Percentiles rank a stretch among this genome's conserved stretches.
Evolutionary conservation across 2,113 vertebrate genomes (phyloP).

Genomic region (Podilymbus podiceps): DNA sequence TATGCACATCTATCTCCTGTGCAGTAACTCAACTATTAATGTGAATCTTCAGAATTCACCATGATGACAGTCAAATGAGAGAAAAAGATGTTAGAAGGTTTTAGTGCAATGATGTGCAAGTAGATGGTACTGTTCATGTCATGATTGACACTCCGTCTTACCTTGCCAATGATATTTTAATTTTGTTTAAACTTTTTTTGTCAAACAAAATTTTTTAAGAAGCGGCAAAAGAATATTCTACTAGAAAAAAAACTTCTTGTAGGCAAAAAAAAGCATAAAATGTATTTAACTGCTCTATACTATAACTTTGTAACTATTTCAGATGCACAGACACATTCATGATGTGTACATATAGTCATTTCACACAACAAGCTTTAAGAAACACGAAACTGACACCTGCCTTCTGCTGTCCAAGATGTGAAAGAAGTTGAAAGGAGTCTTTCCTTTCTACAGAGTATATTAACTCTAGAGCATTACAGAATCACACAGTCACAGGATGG

Average conservation of each 20-base stretch:
- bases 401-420: neutral
- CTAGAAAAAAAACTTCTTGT: neutral
- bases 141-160: neutral
- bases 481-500: neutral
- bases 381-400: neutral
- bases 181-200: neutral
- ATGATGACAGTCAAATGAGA: neutral
- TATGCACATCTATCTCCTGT: neutral
- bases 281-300: neutral
- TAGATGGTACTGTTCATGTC: neutral
- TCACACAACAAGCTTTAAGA: neutral
- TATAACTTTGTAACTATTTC: neutral
- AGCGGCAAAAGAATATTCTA: neutral
- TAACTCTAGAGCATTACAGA: neutral
- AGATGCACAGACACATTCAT: neutral
- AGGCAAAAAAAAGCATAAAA: neutral
- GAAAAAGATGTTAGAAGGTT: neutral
- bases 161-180: neutral
- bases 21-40: neutral
- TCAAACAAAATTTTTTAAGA: neutral
- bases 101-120: neutral
- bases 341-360: neutral
- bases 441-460: neutral
- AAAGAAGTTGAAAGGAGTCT: neutral
- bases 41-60: neutral